Base-by-base conservation (phyloP, 2,113 vertebrate genomes). In the Osmerus eperlanus region DNA sequence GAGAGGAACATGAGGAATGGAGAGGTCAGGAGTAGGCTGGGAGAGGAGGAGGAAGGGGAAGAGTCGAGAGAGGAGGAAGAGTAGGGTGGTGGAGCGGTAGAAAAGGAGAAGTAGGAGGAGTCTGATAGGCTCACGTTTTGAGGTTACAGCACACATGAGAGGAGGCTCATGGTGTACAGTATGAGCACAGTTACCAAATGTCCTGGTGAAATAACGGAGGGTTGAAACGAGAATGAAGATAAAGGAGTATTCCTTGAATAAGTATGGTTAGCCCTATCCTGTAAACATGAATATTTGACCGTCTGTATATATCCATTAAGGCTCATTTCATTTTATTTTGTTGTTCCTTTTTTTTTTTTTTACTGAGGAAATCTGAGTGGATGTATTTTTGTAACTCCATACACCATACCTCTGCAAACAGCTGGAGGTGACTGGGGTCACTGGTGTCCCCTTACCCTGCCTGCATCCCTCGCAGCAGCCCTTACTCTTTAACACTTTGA, bases 1-100 rank as follows among this genome's bases (percentile, higher is more conserved):
- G 73, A 71, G 53, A 28, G 78, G 73, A 47, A 11, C 41, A 7
- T 11, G 41, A 9, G 41, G 41, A 47, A 47, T 47, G 41, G 41
- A 47, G 41, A 47, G 41, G 41, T 5, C 41, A 47, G 41, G 41
- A 47, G 32, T 5, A 36, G 9, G 41, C 9, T 9, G 23, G 13
- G 41, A 47, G 41, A 47, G 41, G 23, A 28, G n/a, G 19, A 25
- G 23, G 25, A 25, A 19, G 5, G 25, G 11, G 13, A 61, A 14
- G 19, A 61, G 21, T 61, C 14, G 5, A 36, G 32, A 36, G 32
- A 7, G 32, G 13, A 5, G 13, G 23, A 28, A 62, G 23, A 19
- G 60, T 28, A 62, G 23, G 19, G 23, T 25, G 23, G 13, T 28
- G 25, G 25, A 28, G 25, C 25, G 25, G 23, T 62, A 15, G 23